Evolutionary conservation across 2,888 invertebrate genomes (phyloP), one percentile per base, ranked within the genome.

Genomic region (Achlya flavicornis): DNA sequence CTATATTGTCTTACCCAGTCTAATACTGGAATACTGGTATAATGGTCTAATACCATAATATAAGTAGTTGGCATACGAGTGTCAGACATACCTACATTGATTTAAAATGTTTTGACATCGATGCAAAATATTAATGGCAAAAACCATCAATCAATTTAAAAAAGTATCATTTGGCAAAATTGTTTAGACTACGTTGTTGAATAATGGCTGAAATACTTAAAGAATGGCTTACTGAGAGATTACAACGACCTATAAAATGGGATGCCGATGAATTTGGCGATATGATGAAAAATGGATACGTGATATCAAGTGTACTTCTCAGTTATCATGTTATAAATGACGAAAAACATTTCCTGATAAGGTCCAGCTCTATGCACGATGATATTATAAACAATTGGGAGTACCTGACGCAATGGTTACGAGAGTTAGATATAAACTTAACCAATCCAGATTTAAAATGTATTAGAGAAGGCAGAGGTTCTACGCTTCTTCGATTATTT

Each of bases 271-370:
- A 92, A 43, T 95, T 96, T 76, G 95, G 94, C 33, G 84, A 87
- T 43, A 90, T 93, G 77, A 94, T 95, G 78, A 94, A 91, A 78
- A 95, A 95, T 79, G 96, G 96, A 0, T 85, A 90, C 61, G 79
- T 96, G 0, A 83, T 96, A 63, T 94, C 95, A 0, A 84, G 92
- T 72, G 87, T 96, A 12, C 88, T 96, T 19, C 84, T 90, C 65
- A 94, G 92, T 72, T 96, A 96, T 78, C 91, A 94, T 61, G 89
- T 95, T 8, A 95, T 96, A 58, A 94, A 88, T 60, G 89, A 93
- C 12, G 94, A 94, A 63, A 94, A 96, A 75, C 77, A 94, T 68
- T 90, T 87, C 43, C 83, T 93, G 11, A 93, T 96, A 64, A 81
- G 84, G 58, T 74, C 82, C 10, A 92, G 92, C 64, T 84, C 85